Conservation (phyloP, 2,888 invertebrate genomes). For the Tachystola acroxantha region DNA sequence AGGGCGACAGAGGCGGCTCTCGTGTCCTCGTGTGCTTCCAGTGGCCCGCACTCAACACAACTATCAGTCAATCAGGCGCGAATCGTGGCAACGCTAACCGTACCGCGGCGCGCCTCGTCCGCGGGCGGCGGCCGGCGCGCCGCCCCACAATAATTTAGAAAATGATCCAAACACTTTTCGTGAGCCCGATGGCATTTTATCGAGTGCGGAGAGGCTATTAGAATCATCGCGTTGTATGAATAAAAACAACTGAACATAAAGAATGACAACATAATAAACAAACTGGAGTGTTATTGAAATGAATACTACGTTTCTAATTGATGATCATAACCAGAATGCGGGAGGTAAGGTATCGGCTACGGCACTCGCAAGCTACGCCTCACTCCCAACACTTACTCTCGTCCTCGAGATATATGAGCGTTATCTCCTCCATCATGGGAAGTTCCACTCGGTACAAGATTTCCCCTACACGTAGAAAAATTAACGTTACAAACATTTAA, state of each 20-base stretch:
- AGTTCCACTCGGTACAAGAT: slow-evolving; percentile 96
- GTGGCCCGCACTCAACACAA: slow-evolving; percentile 23
- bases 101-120: slow-evolving; percentile 12
- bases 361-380: slow-evolving; percentile 83
- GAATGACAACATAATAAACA: slow-evolving; percentile 62
- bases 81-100: slow-evolving; percentile 14
- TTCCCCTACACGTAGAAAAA: slow-evolving; percentile 84
- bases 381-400: slow-evolving; percentile 83
- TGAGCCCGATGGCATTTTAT: slow-evolving; percentile 57
- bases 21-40: slow-evolving; percentile 73
- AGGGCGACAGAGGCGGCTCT: slow-evolving; percentile 43
- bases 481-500: slow-evolving; percentile 73
- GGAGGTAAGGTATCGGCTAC: slow-evolving; percentile 78
- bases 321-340: slow-evolving; percentile 80
- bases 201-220: slow-evolving; percentile 70
- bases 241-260: slow-evolving; percentile 60
- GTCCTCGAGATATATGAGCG: slow-evolving; percentile 96
- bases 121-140: slow-evolving; percentile 35
- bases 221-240: slow-evolving; percentile 68
- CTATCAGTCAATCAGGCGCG: slow-evolving; percentile 2
- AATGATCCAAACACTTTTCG: slow-evolving; percentile 51
- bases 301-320: slow-evolving; percentile 78
- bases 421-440: slow-evolving; percentile 95
- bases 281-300: slow-evolving; percentile 77
- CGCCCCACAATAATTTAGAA: slow-evolving; percentile 34